Evolutionary conservation across 2,797 vertebrate genomes (phyloP).

Genomic region (Parauchenoglanis punctatus): DNA sequence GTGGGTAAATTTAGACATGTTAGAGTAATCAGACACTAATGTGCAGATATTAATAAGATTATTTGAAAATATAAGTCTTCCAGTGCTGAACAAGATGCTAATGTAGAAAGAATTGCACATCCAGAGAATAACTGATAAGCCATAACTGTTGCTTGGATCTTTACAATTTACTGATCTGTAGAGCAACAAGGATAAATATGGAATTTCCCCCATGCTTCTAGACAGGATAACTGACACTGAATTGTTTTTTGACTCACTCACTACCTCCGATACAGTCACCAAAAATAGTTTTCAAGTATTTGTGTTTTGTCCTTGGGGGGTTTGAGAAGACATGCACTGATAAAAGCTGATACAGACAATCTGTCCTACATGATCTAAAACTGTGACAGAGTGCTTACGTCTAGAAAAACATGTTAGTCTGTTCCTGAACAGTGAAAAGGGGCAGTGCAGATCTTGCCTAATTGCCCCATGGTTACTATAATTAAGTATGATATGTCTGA

Average conservation of each 20-base stretch:
- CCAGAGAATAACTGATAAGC: neutral
- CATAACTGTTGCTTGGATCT: neutral
- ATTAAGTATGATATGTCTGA: neutral
- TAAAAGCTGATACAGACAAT: neutral
- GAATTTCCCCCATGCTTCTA: neutral
- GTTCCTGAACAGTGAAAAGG: neutral
- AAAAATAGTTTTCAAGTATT: slow-evolving; percentile 1
- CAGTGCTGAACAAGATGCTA: neutral
- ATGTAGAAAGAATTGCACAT: neutral
- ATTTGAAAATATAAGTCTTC: neutral
- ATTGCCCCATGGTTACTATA: neutral
- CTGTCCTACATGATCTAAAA: neutral
- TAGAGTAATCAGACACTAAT: neutral
- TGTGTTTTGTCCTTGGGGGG: neutral
- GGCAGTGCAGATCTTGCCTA: neutral
- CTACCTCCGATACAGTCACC: neutral
- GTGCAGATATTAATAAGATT: neutral
- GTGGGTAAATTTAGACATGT: neutral
- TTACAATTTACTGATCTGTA: neutral
- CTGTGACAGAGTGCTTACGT: neutral
- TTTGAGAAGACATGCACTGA: neutral
- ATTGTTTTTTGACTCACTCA: slow-evolving; percentile 1
- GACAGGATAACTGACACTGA: neutral
- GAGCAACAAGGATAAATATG: neutral
- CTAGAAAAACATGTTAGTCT: neutral